Percentiles rank a stretch among this genome's conserved stretches.
Conservation (phyloP, 2,888 invertebrate genomes). For the Cosmorhoe ocellata region DNA sequence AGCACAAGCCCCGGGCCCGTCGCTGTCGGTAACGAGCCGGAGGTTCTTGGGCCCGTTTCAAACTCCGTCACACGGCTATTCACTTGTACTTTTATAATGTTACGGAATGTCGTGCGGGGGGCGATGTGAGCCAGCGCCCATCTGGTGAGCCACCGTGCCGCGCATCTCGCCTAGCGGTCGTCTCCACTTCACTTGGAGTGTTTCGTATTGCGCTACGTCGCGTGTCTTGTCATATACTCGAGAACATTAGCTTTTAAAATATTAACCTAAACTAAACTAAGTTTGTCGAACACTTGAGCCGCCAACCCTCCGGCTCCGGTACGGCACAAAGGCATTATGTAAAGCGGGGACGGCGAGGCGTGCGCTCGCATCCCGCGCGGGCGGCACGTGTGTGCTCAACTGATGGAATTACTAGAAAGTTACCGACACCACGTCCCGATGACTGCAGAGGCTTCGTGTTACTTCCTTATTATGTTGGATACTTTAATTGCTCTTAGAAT, state of each 20-base stretch:
- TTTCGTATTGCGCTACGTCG: too few relatives aligned
- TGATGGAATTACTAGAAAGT: conserved; percentile 39
- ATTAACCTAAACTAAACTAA: too few relatives aligned
- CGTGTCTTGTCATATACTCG: too few relatives aligned
- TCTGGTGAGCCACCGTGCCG: too few relatives aligned
- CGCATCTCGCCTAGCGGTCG: too few relatives aligned
- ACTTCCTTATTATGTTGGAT: conserved; percentile 14
- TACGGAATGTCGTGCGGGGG: too few relatives aligned
- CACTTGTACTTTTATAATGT: too few relatives aligned
- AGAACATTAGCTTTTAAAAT: too few relatives aligned
- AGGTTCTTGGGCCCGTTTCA: conserved; percentile 32
- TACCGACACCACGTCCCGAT: conserved; percentile 29
- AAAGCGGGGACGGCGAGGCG: conserved; percentile 34
- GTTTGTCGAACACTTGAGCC: conserved; percentile 17
- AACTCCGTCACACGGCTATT: conserved; percentile 33
- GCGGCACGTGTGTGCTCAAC: conserved; percentile 15
- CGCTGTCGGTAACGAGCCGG: conserved; percentile 27
- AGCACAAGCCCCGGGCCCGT: conserved; percentile 20
- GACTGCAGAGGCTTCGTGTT: conserved; percentile 9
- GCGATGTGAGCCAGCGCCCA: too few relatives aligned
- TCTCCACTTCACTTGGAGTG: too few relatives aligned
- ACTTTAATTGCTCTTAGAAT: conserved; percentile 4
- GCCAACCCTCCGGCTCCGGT: conserved; percentile 17
- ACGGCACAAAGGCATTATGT: conserved; percentile 35
- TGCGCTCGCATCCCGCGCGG: conserved; percentile 38